Evolutionary conservation across 1,140 invertebrate genomes (phyloP).

Genomic region (Hylyphantes graminicola): DNA sequence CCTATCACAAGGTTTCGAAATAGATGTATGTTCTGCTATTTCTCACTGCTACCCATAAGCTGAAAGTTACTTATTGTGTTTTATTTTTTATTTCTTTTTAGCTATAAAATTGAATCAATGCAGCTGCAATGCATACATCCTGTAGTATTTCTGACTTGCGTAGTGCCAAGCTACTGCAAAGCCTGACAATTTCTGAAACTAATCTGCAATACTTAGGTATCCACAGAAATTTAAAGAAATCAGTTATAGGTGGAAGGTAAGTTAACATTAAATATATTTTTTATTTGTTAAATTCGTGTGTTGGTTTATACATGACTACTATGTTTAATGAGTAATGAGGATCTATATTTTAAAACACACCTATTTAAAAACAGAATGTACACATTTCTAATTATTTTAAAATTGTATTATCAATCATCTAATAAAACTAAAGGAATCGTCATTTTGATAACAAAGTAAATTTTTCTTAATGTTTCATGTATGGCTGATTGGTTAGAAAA

Average conservation of each 20-base stretch:
- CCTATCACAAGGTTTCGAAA: not conserved
- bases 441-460: not conserved
- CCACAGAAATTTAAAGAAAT: conserved; percentile 11
- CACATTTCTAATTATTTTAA: not conserved
- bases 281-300: not conserved
- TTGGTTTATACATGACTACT: not conserved
- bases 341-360: not conserved
- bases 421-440: not conserved
- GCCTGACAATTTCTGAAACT: conserved; percentile 12
- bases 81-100: conserved; percentile 1
- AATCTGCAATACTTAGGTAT: not conserved
- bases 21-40: not conserved
- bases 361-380: not conserved
- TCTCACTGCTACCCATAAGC: not conserved
- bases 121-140: conserved; percentile 42
- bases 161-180: conserved; percentile 13
- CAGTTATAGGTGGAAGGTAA: conserved; percentile 47
- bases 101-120: not conserved
- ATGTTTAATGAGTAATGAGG: not conserved
- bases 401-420: not conserved
- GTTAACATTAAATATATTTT: not conserved
- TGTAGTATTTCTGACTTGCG: conserved; percentile 47
- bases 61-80: not conserved
- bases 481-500: too few relatives aligned
- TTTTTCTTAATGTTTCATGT: too few relatives aligned